Base-by-base conservation (phyloP, 2,888 invertebrate species). In the Spisula subtruncata region DNA sequence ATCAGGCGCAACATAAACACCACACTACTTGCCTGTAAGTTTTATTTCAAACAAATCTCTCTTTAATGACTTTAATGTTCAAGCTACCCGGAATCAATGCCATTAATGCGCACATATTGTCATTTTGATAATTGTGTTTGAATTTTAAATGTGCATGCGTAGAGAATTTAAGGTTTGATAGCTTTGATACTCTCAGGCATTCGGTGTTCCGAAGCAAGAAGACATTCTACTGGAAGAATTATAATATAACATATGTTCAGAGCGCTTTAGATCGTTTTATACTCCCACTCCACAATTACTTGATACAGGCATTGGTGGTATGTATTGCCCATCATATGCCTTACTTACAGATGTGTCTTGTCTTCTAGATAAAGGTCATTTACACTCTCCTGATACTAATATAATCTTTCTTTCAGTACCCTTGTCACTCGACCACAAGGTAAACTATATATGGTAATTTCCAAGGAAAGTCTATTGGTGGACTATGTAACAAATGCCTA, bases 1-100 rank as follows among this genome's bases (percentile, higher is more conserved):
- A 80, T n/a, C 85, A 85, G 56, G 16, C 54, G 20, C 85, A 80
- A 25, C 85, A 85, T 41, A 84, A 75, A 75, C 41, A 81, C 41
- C 46, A 66, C 6, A 14, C 0, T 18, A 41, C 0, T 32, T 35
- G 35, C 14, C 32, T 75, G 75, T 75, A 18, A 75, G 75, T 75
- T 75, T 35, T 75, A 32, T 75, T 41, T 75, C 29, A 35, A 75
- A 32, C 18, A 35, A 32, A 8, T 75, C 10, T 66, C 25, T 66
- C 25, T 66, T 66, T 66, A 5, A 41, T 41, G 41, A 41, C 41
- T 41, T 2, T 41, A 25, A 66, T 66, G 0, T 66, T 66, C 60
- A n/a, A 66, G 5, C 60, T 66, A 25, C 60, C n/a, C 60, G 60
- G 60, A 66, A 66, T 5, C 12, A 10, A 25, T 66, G 60, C 60